Conservation (phyloP, 2,888 invertebrate species). For the Heteromurus nitidus region DNA sequence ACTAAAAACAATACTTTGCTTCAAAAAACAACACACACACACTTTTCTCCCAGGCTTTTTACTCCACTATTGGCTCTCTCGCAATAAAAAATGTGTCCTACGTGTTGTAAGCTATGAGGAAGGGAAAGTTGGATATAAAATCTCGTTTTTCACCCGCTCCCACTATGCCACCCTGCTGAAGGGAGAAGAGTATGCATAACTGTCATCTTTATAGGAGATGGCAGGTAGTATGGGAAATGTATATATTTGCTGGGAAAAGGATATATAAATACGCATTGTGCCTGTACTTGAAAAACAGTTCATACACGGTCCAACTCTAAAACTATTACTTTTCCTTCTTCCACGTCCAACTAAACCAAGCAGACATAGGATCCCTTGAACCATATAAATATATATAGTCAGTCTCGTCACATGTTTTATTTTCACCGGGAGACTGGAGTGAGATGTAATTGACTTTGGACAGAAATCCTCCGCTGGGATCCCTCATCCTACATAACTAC, state of each 20-base stretch:
- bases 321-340: not conserved
- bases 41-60: not conserved
- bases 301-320: not conserved
- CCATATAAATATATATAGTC: not conserved
- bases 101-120: not conserved
- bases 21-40: not conserved
- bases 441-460: conserved; percentile 71
- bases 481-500: not conserved
- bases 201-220: not conserved
- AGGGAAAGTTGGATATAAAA: not conserved
- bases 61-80: conserved; percentile 38
- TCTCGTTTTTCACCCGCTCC: conserved; percentile 13
- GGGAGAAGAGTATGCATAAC: conserved; percentile 13
- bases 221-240: not conserved
- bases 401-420: conserved; percentile 48
- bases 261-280: not conserved
- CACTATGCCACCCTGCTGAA: not conserved
- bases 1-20: conserved; percentile 18
- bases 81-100: conserved; percentile 26
- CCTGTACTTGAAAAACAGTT: not conserved
- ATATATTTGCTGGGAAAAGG: not conserved
- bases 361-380: not conserved
- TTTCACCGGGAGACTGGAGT: conserved; percentile 66
- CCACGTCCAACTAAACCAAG: not conserved
- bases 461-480: conserved; percentile 67